Conservation (phyloP, 2,113 vertebrate species). For the Malaclemys terrapin region DNA sequence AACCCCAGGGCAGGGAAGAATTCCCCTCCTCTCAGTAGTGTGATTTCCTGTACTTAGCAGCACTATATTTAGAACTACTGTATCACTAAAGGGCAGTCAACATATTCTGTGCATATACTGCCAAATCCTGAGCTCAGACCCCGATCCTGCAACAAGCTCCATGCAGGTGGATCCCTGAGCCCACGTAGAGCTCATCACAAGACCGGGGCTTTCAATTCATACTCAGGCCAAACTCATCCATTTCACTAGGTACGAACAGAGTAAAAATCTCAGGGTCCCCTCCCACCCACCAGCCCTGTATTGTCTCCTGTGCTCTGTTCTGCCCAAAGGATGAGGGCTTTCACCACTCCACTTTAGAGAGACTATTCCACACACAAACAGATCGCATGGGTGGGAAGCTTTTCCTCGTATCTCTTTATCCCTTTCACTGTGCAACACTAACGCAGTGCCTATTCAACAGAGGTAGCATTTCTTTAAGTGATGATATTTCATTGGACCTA, state of each 20-base stretch:
- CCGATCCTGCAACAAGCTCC: neutral
- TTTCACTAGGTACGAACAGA: fast-evolving
- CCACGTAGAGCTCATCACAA: neutral
- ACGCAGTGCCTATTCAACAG: neutral
- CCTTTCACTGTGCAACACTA: neutral
- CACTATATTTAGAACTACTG: neutral
- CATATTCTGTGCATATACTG: neutral
- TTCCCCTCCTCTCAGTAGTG: neutral
- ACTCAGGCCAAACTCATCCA: fast-evolving
- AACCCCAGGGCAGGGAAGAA: neutral
- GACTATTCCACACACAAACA: fast-evolving
- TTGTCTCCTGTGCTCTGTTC: neutral
- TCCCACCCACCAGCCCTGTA: neutral
- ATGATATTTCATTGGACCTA: neutral
- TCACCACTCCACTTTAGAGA: neutral
- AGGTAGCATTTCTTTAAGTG: neutral
- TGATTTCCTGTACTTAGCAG: neutral
- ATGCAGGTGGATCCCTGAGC: neutral
- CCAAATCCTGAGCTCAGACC: neutral
- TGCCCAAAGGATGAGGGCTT: fast-evolving
- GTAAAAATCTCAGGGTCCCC: neutral
- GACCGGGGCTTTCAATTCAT: neutral
- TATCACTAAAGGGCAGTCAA: neutral
- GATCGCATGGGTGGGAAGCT: fast-evolving
- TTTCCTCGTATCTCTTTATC: neutral